Evolutionary conservation across 1,140 invertebrate species (phyloP).

Genomic region (Rhizoglyphus robini): DNA sequence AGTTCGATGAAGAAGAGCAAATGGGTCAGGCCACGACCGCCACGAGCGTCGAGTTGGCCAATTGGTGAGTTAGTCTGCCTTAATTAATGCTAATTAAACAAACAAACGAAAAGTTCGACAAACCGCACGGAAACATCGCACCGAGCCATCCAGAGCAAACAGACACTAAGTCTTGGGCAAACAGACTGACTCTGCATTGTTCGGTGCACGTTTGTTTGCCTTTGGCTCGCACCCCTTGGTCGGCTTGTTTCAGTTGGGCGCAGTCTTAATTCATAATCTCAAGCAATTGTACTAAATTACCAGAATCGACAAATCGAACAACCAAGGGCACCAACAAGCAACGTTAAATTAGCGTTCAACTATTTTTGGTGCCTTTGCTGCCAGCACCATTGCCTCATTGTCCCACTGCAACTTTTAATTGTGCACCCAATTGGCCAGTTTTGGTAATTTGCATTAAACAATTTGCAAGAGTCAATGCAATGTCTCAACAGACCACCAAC

Average conservation of each 20-base stretch:
- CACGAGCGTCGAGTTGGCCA: too few relatives aligned
- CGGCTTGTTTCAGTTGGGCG: background rate
- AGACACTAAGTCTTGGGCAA: background rate
- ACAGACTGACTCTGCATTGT: background rate
- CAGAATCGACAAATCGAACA: background rate
- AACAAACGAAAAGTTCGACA: slow-evolving; percentile 7
- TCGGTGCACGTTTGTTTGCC: slow-evolving; percentile 3
- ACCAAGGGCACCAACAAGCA: background rate
- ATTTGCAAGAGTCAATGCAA: too few relatives aligned
- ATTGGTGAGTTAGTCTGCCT: background rate
- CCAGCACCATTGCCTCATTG: too few relatives aligned
- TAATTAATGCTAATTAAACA: slow-evolving; percentile 10
- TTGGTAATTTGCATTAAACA: too few relatives aligned
- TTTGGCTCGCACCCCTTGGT: background rate
- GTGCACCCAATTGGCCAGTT: too few relatives aligned
- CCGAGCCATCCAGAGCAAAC: background rate
- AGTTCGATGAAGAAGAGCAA: too few relatives aligned
- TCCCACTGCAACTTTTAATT: too few relatives aligned
- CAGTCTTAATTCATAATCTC: slow-evolving; percentile 11
- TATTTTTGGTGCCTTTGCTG: too few relatives aligned
- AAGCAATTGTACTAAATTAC: background rate
- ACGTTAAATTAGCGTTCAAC: too few relatives aligned
- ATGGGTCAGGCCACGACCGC: too few relatives aligned
- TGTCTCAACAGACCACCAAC: too few relatives aligned
- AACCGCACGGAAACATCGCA: background rate